These are phyloP conservation scores for Gallinago stenura DNA, from an alignment of 2,797 vertebrate genomes.

Conservation along the genomic window DNA sequence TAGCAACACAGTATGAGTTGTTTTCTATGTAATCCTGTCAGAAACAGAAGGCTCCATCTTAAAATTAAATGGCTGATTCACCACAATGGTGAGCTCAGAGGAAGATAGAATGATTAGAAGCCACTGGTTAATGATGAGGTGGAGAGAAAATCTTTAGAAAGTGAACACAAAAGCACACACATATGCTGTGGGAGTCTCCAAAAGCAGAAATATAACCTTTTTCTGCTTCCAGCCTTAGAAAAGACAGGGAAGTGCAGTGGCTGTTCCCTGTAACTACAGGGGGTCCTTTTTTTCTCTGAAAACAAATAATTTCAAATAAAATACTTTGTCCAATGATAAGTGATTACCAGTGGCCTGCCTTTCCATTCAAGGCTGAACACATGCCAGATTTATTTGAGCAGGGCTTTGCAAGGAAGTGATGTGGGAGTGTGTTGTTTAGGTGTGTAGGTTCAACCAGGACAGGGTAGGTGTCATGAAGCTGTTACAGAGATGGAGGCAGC, in stretches of 20 bases:
- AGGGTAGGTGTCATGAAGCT: not conserved
- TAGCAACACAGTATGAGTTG: not conserved
- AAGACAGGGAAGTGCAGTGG: not conserved
- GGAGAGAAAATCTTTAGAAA: not conserved
- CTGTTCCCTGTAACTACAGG: not conserved
- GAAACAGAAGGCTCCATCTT: not conserved
- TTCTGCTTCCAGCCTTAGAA: not conserved
- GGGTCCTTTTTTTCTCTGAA: not conserved
- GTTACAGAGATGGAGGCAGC: not conserved
- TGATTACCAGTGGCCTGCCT: not conserved
- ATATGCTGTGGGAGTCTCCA: not conserved
- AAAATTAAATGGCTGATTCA: not conserved
- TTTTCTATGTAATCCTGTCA: not conserved
- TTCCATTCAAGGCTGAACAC: not conserved
- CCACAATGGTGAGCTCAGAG: not conserved
- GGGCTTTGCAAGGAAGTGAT: not conserved
- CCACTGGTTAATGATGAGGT: not conserved
- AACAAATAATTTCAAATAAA: not conserved
- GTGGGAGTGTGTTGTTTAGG: not conserved
- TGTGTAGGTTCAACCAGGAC: not conserved
- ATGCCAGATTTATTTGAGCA: not conserved
- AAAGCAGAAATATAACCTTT: not conserved
- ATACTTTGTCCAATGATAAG: not conserved
- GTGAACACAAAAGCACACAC: not conserved
- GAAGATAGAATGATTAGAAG: not conserved